These are phyloP conservation scores for Ciona savignyi DNA, from an alignment of 23 tunicate genomes.

Conservation along the genomic window DNA sequence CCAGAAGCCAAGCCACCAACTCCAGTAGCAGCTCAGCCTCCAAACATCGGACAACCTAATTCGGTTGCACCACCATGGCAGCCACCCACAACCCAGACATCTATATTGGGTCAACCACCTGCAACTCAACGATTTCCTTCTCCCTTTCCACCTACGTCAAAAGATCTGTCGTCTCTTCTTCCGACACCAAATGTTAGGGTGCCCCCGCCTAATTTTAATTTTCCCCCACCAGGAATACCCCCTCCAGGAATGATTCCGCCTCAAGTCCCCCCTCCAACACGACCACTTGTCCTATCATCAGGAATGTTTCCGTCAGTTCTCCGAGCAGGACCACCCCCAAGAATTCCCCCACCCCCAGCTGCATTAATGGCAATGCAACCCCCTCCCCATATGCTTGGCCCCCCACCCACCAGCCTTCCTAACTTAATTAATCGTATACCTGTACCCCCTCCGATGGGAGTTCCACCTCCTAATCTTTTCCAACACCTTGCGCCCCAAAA, in stretches of 20 bases:
- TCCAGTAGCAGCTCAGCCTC: constrained; percentile 44
- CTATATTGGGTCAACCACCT: constrained; percentile 46
- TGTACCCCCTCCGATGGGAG: constrained; percentile 60
- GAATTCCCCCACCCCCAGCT: constrained; percentile 34
- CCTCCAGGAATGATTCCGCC: constrained; percentile 52
- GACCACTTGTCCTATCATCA: neutral
- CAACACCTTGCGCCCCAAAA: constrained; percentile 50
- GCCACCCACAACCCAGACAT: constrained; percentile 24
- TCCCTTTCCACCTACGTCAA: constrained; percentile 29
- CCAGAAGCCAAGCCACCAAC: constrained; percentile 26
- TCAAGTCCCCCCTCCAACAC: constrained; percentile 35
- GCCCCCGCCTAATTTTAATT: constrained; percentile 18
- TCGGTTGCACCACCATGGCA: constrained; percentile 30
- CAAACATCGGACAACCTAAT: constrained; percentile 19
- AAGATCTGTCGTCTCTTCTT: neutral
- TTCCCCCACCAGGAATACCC: constrained; percentile 81
- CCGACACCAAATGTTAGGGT: neutral
- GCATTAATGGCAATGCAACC: constrained; percentile 2
- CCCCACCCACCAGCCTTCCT: constrained; percentile 36
- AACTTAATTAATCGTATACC: neutral
- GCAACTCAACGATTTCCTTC: constrained; percentile 14
- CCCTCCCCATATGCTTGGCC: constrained; percentile 11
- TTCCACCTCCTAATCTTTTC: constrained; percentile 44
- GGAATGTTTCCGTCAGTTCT: neutral
- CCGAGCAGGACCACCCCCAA: constrained; percentile 33